phyloP scores from a whole-genome alignment of 2,888 invertebrate genomes.

The Drosophila helvetica region DNA sequence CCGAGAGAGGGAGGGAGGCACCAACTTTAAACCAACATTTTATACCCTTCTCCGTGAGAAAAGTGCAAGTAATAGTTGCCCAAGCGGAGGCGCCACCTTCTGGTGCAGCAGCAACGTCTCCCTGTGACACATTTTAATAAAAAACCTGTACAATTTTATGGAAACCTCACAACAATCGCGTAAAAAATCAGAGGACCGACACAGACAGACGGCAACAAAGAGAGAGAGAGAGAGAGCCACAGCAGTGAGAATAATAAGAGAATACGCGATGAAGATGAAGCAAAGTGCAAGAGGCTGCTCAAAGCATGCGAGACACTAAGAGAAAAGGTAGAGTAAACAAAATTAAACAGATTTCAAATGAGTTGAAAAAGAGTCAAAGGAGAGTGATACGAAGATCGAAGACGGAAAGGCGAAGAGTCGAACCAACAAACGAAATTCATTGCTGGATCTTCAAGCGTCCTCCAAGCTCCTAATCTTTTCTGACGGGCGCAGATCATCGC shows the following conservation, averaged over 20 bases:
- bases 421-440: no score
- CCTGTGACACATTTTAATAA: slow-evolving; percentile 69
- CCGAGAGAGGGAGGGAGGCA: not conserved
- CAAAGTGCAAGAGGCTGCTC: slow-evolving; percentile 27
- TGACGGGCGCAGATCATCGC: no score
- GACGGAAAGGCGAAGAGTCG: not conserved
- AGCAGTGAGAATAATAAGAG: slow-evolving; percentile 26
- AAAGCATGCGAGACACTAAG: slow-evolving; percentile 24
- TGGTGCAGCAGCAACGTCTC: not conserved
- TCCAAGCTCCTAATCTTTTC: no score
- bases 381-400: not conserved
- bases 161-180: slow-evolving; percentile 45
- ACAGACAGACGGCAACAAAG: slow-evolving; percentile 4
- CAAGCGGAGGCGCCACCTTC: slow-evolving; percentile 15
- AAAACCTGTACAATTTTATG: slow-evolving; percentile 68
- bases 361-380: not conserved
- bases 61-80: slow-evolving; percentile 68
- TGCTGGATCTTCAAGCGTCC: no score
- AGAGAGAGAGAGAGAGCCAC: not conserved
- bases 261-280: slow-evolving; percentile 34
- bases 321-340: slow-evolving; percentile 7
- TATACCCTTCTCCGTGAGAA: slow-evolving; percentile 19
- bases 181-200: slow-evolving; percentile 52
- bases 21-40: slow-evolving; percentile 55
- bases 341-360: not conserved